Evolutionary conservation across 1,140 invertebrate species (phyloP), one percentile per base, ranked within the genome.

Genomic region (Grapholita molesta): DNA sequence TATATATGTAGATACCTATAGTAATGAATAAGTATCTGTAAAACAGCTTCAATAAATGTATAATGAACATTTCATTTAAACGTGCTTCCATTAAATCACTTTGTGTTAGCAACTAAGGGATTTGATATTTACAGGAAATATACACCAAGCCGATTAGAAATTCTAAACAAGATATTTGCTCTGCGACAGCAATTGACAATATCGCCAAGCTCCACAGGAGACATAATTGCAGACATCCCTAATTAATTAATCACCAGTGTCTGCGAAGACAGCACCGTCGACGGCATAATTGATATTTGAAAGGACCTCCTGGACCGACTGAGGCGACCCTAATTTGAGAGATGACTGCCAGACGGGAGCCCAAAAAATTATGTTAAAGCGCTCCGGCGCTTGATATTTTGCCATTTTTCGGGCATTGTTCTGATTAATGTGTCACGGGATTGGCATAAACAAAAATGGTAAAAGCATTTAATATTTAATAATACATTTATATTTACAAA

Each of bases 231-330:
- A 81, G 75, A 68, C 76, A 81, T 71, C 83, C 80, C 80, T 87
- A 85, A 85, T 87, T 84, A 87, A 87, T 87, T 87, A 85, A 84
- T 84, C 83, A 87, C 77, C 78, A 77, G 78, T 78, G 77, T 78
- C 74, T 78, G 72, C 71, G 75, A 76, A 73, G 76, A 78, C 71
- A 69, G 69, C 35, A 66, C 55, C 66, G 71, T 68, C 79, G 70
- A 67, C 71, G 75, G 76, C 79, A 83, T 87, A 87, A 87, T 87
- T 87, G 85, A 86, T 86, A 87, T 87, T 84, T 87, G 83, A 87
- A 84, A 80, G 79, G 83, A 80, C 78, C 85, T 76, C 69, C 77
- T 73, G 77, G 76, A 67, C 74, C 70, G 70, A 67, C 73, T 38
- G 70, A 23, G 72, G 76, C 67, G 80, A 78, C 78, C 74, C 70